phyloP scores from a whole-genome alignment of 2,797 vertebrate species.

The Hirundo rustica region DNA sequence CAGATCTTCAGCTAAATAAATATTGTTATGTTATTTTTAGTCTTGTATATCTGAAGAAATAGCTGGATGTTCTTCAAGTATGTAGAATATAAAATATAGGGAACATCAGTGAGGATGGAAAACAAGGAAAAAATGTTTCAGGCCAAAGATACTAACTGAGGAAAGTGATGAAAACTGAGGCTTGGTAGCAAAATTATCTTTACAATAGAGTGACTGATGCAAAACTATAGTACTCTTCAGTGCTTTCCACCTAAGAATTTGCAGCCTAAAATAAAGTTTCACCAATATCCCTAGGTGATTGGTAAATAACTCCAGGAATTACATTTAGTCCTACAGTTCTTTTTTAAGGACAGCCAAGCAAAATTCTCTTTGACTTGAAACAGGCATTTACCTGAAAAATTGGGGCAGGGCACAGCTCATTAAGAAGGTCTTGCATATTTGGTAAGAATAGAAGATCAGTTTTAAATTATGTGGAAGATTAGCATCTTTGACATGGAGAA shows the following conservation, averaged over 20 bases:
- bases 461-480: neutral
- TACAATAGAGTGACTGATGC: neutral
- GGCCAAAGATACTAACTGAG: neutral
- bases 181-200: neutral
- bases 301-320: neutral
- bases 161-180: neutral
- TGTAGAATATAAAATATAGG: neutral
- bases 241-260: neutral
- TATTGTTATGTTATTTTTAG: neutral
- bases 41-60: neutral
- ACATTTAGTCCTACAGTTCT: neutral
- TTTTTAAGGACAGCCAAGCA: neutral
- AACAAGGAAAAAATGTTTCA: neutral
- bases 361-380: neutral
- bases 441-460: neutral
- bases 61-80: neutral
- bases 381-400: neutral
- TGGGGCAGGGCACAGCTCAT: neutral
- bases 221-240: neutral
- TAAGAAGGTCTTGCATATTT: neutral
- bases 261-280: neutral
- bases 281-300: neutral
- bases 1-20: neutral
- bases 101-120: neutral
- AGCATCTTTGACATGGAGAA: neutral